Evolutionary conservation across 1,140 invertebrate genomes (phyloP).

Genomic region (Periplaneta americana): DNA sequence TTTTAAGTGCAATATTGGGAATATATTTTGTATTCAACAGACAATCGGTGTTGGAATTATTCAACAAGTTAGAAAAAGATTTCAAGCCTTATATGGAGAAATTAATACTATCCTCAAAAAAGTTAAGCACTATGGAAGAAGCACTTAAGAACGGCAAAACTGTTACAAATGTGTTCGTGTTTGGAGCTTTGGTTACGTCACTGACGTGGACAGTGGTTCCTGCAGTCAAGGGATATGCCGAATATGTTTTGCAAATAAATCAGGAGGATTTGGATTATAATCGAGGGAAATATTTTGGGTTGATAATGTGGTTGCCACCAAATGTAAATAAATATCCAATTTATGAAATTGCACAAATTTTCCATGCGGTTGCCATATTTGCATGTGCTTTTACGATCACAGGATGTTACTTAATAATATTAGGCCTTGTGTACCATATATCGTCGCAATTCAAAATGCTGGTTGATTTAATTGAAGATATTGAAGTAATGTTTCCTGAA

Average conservation of each 20-base stretch:
- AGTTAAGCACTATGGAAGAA: not conserved
- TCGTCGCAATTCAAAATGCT: not conserved
- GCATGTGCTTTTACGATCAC: not conserved
- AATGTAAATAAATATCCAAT: not conserved
- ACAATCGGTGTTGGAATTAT: not conserved
- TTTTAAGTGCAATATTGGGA: not conserved
- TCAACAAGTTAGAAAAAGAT: not conserved
- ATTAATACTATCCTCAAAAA: not conserved
- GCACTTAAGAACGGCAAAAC: not conserved
- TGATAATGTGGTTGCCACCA: not conserved
- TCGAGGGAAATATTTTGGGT: not conserved
- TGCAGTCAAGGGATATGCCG: not conserved
- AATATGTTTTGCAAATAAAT: not conserved
- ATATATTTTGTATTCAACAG: not conserved
- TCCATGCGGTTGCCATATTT: not conserved
- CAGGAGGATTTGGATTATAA: not conserved
- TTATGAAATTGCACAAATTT: not conserved
- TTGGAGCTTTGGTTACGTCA: not conserved
- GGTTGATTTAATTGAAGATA: not conserved
- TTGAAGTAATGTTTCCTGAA: not conserved
- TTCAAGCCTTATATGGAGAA: not conserved
- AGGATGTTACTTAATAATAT: not conserved
- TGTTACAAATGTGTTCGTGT: not conserved
- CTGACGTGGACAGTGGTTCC: not conserved
- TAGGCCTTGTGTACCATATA: not conserved